A percentile compares a stretch with the other conserved stretches of the same genome.
Conservation (phyloP, 2,888 invertebrate species). For the Himalopsyche tibetana region DNA sequence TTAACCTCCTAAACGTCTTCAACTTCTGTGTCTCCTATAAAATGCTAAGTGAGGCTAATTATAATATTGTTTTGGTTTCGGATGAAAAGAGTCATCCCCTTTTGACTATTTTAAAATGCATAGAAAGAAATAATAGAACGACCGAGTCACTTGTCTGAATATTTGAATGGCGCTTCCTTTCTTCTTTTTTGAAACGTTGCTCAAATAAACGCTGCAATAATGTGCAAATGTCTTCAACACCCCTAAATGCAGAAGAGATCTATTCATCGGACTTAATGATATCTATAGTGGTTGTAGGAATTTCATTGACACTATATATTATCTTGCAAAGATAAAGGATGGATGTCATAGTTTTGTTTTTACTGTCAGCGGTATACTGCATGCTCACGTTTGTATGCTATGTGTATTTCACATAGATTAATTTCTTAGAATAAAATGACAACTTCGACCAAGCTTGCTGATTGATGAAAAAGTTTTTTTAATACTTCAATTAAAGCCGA, state of each 20-base stretch:
- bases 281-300: not conserved
- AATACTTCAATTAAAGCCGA: no score
- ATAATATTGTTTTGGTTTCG: slow-evolving; percentile 65
- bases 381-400: no score
- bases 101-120: slow-evolving; percentile 52
- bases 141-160: slow-evolving; percentile 54
- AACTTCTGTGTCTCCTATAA: slow-evolving; percentile 54
- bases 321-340: not conserved
- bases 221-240: slow-evolving; percentile 13
- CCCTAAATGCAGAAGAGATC: not conserved
- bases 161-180: slow-evolving; percentile 48
- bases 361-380: no score
- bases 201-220: slow-evolving; percentile 33
- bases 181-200: slow-evolving; percentile 22
- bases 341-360: not conserved
- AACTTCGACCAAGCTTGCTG: no score
- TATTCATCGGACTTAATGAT: slow-evolving; percentile 2
- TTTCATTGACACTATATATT: not conserved
- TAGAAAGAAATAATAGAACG: slow-evolving; percentile 63
- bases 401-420: no score
- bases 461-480: no score
- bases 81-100: slow-evolving; percentile 61
- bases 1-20: slow-evolving; percentile 48
- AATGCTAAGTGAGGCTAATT: slow-evolving; percentile 66
- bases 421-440: no score